These are phyloP conservation scores for Hippocampus guttulatus DNA, from an alignment of 2,113 vertebrate genomes.

Conservation along the genomic window DNA sequence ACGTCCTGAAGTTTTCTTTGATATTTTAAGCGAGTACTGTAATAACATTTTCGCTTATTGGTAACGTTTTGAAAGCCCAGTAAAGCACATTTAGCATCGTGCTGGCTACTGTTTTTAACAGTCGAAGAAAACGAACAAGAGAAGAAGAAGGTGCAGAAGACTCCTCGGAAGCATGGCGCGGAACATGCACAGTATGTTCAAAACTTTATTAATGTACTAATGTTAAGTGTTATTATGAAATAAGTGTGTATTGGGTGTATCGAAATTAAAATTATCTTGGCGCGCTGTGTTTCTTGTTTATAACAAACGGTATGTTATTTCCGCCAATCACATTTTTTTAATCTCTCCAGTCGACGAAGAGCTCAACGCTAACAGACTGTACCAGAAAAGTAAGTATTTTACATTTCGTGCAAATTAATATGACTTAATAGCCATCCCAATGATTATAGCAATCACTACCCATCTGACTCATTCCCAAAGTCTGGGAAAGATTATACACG, in stretches of 20 bases:
- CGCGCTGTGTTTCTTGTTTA: not conserved
- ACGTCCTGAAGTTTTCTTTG: not conserved
- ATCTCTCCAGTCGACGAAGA: not conserved
- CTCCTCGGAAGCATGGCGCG: not conserved
- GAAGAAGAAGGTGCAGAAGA: not conserved
- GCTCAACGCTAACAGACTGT: not conserved
- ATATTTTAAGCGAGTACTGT: not conserved
- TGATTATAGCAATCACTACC: conserved; percentile 77
- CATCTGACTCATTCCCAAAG: conserved; percentile 66
- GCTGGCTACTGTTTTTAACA: not conserved
- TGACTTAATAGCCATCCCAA: conserved; percentile 43
- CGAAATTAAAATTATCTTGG: not conserved
- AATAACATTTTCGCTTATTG: not conserved
- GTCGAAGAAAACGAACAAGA: not conserved
- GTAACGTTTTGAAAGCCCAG: not conserved
- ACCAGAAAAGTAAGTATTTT: conserved; percentile 13
- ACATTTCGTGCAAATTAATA: not conserved
- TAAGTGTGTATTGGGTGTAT: not conserved
- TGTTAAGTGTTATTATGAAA: not conserved
- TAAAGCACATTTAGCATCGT: not conserved
- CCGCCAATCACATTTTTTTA: not conserved
- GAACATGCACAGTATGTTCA: not conserved
- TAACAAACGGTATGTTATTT: too few species aligned
- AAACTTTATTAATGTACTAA: not conserved
- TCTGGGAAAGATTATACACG: conserved; percentile 61